Percentiles rank a stretch among this genome's conserved stretches.
phyloP scores from a whole-genome alignment of 2,797 vertebrate species.

The Enteromius fasciolatus region DNA sequence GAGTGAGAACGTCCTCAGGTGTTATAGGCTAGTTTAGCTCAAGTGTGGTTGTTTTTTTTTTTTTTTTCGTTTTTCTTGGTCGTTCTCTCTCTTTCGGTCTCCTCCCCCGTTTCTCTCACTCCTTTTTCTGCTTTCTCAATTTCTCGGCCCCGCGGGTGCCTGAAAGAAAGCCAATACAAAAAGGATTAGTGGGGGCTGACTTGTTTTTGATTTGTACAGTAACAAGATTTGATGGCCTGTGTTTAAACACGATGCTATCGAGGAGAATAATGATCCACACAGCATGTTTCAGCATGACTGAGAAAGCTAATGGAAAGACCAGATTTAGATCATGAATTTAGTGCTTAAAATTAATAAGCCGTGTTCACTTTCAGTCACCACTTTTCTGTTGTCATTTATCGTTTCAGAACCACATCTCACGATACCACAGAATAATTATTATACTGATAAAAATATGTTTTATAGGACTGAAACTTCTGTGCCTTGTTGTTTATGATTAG shows the following conservation, averaged over 20 bases:
- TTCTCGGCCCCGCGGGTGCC: constrained; percentile 19
- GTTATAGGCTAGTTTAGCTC: constrained; percentile 7
- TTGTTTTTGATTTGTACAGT: constrained; percentile 46
- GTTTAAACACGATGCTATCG: constrained; percentile 22
- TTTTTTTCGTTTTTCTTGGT: not conserved
- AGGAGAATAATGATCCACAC: constrained; percentile 28
- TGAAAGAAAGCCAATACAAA: constrained; percentile 36
- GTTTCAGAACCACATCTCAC: not conserved
- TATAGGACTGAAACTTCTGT: no score
- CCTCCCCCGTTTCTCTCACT: constrained; percentile 9
- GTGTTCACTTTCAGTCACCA: not conserved
- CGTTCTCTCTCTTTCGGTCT: not conserved
- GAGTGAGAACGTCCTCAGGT: constrained; percentile 21
- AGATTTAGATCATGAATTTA: constrained; percentile 25
- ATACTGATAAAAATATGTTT: not conserved
- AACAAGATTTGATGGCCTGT: constrained; percentile 41
- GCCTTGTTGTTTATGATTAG: no score
- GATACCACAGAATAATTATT: not conserved
- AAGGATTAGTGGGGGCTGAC: constrained; percentile 35
- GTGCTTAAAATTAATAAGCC: constrained; percentile 17
- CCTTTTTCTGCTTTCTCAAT: constrained; percentile 33
- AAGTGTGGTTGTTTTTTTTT: not conserved
- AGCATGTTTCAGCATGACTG: constrained; percentile 31
- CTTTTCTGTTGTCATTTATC: constrained; percentile 2
- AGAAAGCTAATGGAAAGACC: constrained; percentile 20